These are phyloP conservation scores for Calephelis nemesis DNA, from an alignment of 1,140 invertebrate species.

Conservation along the genomic window DNA sequence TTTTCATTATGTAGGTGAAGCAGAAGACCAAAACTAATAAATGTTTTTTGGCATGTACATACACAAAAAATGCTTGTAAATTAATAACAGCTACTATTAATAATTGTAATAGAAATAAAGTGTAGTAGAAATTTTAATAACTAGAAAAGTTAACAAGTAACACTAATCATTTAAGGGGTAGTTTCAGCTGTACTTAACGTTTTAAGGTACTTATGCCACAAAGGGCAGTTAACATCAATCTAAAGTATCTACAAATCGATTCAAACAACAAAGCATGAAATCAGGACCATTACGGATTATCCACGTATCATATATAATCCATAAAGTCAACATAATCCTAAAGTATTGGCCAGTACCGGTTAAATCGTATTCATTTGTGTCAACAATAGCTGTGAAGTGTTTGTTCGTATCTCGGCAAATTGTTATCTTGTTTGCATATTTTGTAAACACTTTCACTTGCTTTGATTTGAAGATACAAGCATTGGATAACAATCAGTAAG, in stretches of 20 bases:
- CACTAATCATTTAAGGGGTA: too few species aligned
- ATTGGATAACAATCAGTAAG: not conserved
- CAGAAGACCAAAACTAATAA: too few species aligned
- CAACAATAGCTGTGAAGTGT: constrained; percentile 24
- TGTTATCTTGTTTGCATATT: constrained; percentile 17
- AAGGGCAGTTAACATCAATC: not conserved
- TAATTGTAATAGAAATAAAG: too few species aligned
- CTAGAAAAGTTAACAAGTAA: too few species aligned
- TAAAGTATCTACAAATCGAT: constrained; percentile 6
- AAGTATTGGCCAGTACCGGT: constrained; percentile 21
- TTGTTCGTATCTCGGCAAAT: constrained; percentile 17
- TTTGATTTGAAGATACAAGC: not conserved
- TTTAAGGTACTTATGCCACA: too few species aligned
- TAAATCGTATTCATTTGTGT: constrained; percentile 28
- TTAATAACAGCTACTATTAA: too few species aligned
- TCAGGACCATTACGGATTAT: constrained; percentile 26
- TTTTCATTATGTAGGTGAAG: too few species aligned
- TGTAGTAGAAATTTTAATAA: too few species aligned
- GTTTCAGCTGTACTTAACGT: too few species aligned
- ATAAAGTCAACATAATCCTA: constrained; percentile 31
- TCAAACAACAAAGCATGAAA: constrained; percentile 22
- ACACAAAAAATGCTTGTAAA: too few species aligned
- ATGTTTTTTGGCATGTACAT: too few species aligned
- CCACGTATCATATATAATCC: constrained; percentile 26
- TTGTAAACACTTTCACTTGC: constrained; percentile 20